Percentiles rank a stretch among this genome's conserved stretches.
Evolutionary conservation across 2,888 invertebrate species (phyloP).

Genomic region (Microctonus aethiopoides): DNA sequence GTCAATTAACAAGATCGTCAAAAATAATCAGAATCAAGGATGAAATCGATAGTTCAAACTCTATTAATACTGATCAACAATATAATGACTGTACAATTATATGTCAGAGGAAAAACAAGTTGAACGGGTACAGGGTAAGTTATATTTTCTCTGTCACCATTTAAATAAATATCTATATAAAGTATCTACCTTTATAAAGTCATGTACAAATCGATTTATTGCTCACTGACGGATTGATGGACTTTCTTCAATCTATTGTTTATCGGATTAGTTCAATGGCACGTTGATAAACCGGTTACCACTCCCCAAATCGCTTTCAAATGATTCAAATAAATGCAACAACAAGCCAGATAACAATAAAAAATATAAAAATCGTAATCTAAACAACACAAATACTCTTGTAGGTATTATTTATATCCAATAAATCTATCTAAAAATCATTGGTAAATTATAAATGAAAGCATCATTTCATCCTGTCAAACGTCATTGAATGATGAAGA

Average conservation of each 20-base stretch:
- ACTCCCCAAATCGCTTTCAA: constrained; percentile 13
- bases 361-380: neutral
- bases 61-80: neutral
- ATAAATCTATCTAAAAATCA: neutral
- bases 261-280: constrained; percentile 15
- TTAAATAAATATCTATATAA: neutral
- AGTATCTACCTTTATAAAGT: neutral
- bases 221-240: neutral
- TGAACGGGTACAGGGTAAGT: constrained; percentile 53
- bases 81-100: constrained; percentile 32
- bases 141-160: constrained; percentile 5
- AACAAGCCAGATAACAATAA: neutral
- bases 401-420: no score
- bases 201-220: constrained; percentile 17
- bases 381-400: neutral
- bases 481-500: neutral
- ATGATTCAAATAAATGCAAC: neutral
- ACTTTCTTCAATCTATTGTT: constrained; percentile 28
- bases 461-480: neutral
- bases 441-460: neutral
- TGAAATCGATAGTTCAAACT: constrained; percentile 22
- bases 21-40: constrained; percentile 43
- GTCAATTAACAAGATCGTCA: constrained; percentile 36
- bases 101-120: constrained; percentile 47
- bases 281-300: constrained; percentile 22